Conservation (phyloP, 2,797 vertebrate genomes). For the Malacoraja senta region DNA sequence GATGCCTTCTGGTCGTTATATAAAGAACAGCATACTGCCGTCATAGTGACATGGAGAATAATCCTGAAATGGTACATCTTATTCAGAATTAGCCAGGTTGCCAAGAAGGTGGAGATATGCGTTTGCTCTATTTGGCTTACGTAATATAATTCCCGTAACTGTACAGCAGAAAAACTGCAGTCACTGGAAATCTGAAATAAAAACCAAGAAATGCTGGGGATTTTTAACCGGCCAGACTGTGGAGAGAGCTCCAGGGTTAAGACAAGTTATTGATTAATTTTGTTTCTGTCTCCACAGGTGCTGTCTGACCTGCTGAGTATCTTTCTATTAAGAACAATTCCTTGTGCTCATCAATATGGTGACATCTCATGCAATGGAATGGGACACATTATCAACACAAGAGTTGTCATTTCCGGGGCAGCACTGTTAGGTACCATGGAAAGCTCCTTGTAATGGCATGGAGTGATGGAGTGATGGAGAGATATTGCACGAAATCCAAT, state of each 20-base stretch:
- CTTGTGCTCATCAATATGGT: not conserved
- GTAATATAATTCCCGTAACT: not conserved
- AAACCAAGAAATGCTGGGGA: no score
- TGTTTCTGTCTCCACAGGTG: no score
- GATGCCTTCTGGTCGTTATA: not conserved
- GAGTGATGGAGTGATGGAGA: no score
- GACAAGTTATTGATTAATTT: no score
- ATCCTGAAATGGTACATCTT: not conserved
- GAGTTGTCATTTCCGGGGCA: not conserved
- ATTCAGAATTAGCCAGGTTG: not conserved
- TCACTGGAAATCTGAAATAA: no score
- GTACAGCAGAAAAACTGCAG: no score
- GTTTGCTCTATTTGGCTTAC: not conserved
- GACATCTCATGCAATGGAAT: not conserved
- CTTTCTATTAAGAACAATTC: not conserved
- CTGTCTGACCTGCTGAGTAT: no score
- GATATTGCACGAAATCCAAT: no score
- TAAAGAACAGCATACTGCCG: not conserved
- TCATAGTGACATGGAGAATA: not conserved
- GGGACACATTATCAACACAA: not conserved
- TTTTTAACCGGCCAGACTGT: no score
- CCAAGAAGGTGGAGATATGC: slow-evolving; percentile 6
- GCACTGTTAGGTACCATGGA: not conserved
- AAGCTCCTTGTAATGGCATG: not conserved
- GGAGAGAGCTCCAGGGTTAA: no score